Percentiles rank a stretch among this genome's conserved stretches.
These are phyloP conservation scores for Rutilus rutilus DNA, from an alignment of 2,113 vertebrate genomes.

Conservation along the genomic window DNA sequence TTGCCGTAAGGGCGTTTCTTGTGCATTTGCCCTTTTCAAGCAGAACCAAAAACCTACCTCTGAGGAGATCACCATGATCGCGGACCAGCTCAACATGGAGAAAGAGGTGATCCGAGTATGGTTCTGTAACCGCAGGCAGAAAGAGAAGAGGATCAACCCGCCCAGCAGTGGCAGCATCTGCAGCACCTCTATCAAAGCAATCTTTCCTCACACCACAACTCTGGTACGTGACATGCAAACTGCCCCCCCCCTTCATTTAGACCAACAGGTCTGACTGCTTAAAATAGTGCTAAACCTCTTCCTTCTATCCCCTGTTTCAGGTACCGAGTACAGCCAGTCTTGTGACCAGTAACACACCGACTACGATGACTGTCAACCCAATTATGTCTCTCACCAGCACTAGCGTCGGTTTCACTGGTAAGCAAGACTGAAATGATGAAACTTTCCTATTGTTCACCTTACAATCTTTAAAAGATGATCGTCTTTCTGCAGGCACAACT, in stretches of 20 bases:
- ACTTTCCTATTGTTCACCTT: not conserved
- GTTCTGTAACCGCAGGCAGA: slow-evolving; percentile 99
- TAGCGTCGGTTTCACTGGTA: slow-evolving; percentile 89
- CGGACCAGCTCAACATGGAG: slow-evolving; percentile 99
- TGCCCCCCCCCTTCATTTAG: not conserved
- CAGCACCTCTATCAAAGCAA: slow-evolving; percentile 94
- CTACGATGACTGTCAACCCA: slow-evolving; percentile 94
- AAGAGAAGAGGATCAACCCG: slow-evolving; percentile 98
- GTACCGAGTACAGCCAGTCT: slow-evolving; percentile 97
- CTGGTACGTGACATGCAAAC: slow-evolving; percentile 78
- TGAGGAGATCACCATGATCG: slow-evolving; percentile 99
- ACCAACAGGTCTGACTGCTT: not conserved
- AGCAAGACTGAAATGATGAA: not conserved
- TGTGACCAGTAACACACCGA: slow-evolving; percentile 93
- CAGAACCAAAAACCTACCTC: slow-evolving; percentile 99
- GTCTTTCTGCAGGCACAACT: slow-evolving; percentile 81
- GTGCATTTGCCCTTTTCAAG: slow-evolving; percentile 78
- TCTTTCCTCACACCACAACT: slow-evolving; percentile 91
- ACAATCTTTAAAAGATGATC: not conserved
- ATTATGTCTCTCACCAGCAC: slow-evolving; percentile 93
- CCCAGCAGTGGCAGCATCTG: slow-evolving; percentile 89
- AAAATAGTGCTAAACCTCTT: not conserved
- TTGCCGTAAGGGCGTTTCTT: slow-evolving; percentile 69
- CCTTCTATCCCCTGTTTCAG: slow-evolving; percentile 66
- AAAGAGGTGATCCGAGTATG: slow-evolving; percentile 99